These are phyloP conservation scores for Eulemur mongoz DNA, from an alignment of 2,797 vertebrate species.

Conservation along the genomic window DNA sequence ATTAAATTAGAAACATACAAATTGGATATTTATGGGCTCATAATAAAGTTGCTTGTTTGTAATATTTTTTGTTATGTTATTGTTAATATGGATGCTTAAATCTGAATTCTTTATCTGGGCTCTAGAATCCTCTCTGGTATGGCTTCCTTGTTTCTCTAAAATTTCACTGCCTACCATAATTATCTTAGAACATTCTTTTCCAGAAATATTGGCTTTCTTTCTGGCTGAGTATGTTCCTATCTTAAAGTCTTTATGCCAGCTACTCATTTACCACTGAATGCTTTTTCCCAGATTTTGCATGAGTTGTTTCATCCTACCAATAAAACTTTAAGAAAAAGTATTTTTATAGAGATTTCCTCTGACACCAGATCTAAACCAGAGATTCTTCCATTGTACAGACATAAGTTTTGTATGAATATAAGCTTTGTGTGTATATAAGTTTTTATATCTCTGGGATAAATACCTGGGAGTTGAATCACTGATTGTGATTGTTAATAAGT, in stretches of 20 bases:
- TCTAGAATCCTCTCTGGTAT: background rate
- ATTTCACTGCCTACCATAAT: background rate
- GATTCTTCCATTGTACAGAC: background rate
- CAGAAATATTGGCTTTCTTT: background rate
- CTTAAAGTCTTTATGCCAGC: background rate
- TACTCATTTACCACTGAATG: accelerated
- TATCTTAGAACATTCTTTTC: background rate
- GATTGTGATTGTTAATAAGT: background rate
- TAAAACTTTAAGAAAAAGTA: background rate
- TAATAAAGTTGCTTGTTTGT: background rate
- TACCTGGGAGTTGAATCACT: background rate
- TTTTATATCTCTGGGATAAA: background rate
- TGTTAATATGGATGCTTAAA: background rate
- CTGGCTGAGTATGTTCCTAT: accelerated
- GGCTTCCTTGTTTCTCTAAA: background rate
- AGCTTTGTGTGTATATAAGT: background rate
- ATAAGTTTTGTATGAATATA: background rate
- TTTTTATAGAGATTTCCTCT: background rate
- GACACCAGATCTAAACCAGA: background rate
- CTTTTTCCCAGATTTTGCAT: background rate
- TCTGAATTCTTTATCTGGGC: background rate
- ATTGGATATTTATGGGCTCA: background rate
- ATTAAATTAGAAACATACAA: background rate
- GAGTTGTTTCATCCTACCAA: background rate
- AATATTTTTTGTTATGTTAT: background rate